These are phyloP conservation scores for Oreamnos americanus DNA, from an alignment of 2,113 vertebrate genomes.

Conservation along the genomic window DNA sequence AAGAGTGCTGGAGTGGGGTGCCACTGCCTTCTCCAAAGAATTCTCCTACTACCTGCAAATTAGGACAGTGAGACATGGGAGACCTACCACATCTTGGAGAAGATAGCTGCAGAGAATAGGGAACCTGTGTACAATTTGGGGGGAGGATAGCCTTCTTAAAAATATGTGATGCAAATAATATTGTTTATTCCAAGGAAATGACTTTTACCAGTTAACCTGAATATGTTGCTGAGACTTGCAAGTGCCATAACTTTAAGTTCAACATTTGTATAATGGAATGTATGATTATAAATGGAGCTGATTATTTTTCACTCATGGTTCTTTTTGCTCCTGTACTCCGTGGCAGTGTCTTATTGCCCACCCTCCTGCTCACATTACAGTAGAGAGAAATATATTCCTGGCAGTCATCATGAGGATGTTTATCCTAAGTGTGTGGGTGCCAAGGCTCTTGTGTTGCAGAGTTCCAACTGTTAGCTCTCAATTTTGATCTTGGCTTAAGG, in stretches of 20 bases:
- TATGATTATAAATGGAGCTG: background rate
- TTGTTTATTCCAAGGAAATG: background rate
- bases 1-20: too few species aligned
- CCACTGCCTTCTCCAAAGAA: background rate
- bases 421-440: background rate
- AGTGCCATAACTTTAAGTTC: background rate
- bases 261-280: background rate
- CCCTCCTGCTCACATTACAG: background rate
- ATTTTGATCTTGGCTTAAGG: constrained; percentile 74
- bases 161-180: background rate
- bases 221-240: background rate
- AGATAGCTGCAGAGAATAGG: background rate
- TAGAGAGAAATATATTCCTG: background rate
- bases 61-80: background rate
- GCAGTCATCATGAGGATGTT: background rate
- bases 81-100: background rate
- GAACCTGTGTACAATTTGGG: background rate
- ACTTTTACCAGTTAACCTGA: background rate
- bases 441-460: constrained; percentile 47
- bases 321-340: background rate
- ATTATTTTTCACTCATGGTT: background rate
- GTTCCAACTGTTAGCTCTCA: constrained; percentile 70
- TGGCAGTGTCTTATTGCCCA: background rate
- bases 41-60: background rate
- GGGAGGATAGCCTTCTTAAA: background rate